These are phyloP conservation scores for Sorex araneus DNA, from an alignment of 2,113 vertebrate species.

Conservation along the genomic window DNA sequence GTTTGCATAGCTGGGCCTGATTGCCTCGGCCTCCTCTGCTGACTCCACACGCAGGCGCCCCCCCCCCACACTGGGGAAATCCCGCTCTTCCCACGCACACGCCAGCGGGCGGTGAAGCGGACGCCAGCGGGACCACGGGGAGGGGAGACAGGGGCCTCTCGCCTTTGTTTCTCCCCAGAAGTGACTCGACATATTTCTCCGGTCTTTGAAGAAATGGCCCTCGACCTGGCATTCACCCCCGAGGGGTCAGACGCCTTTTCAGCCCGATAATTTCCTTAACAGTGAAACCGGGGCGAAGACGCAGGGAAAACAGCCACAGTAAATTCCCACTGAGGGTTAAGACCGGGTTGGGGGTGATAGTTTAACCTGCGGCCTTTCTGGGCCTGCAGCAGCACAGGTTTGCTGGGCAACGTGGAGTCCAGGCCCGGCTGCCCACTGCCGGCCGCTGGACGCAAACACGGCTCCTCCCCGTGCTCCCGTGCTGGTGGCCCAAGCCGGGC, in stretches of 20 bases:
- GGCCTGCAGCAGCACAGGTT: background rate
- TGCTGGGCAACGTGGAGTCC: background rate
- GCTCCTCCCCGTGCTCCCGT: background rate
- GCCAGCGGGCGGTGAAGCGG: no score
- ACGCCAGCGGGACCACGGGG: background rate
- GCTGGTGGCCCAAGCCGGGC: no score
- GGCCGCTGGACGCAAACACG: background rate
- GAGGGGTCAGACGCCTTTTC: conserved; percentile 59
- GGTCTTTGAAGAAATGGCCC: conserved; percentile 67
- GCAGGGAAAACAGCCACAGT: background rate
- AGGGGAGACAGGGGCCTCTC: background rate
- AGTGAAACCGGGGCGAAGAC: conserved; percentile 65
- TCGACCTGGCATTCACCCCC: conserved; percentile 18
- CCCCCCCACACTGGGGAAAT: conserved; percentile 7
- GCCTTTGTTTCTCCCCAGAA: background rate
- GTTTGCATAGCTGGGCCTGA: conserved; percentile 84
- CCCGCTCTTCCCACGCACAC: conserved; percentile 23
- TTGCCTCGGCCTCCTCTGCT: conserved; percentile 71
- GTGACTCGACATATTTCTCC: conserved; percentile 63
- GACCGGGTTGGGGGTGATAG: background rate
- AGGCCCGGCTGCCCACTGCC: background rate
- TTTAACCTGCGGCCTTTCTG: conserved; percentile 9
- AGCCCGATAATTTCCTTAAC: conserved; percentile 59
- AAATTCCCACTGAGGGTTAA: background rate
- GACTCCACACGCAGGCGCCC: conserved; percentile 70